Conservation (phyloP, 2,113 vertebrate genomes). For the Murina feae region DNA sequence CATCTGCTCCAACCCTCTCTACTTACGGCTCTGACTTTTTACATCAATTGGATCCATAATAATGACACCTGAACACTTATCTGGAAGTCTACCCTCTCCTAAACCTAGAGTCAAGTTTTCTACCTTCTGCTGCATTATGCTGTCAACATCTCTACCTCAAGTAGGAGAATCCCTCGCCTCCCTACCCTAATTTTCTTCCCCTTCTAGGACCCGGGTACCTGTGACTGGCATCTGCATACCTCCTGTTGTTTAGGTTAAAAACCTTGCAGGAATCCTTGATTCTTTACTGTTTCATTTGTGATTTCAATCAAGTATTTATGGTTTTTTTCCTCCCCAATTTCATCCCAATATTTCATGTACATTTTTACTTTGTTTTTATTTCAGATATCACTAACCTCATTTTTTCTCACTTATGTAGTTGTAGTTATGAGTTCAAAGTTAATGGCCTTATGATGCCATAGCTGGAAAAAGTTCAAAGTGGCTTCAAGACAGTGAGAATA, state of each 20-base stretch:
- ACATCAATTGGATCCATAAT: background rate
- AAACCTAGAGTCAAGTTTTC: background rate
- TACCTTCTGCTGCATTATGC: background rate
- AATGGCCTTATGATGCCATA: background rate
- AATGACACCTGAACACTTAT: background rate
- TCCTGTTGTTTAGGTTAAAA: background rate
- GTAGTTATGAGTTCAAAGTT: background rate
- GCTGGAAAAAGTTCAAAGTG: background rate
- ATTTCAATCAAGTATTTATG: background rate
- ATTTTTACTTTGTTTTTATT: background rate
- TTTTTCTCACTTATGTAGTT: background rate
- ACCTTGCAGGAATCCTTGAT: background rate
- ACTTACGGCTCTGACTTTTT: background rate
- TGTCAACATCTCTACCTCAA: background rate
- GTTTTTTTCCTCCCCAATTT: background rate
- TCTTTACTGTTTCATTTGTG: background rate
- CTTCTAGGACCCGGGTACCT: background rate
- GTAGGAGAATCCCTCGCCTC: background rate
- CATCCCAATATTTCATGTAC: background rate
- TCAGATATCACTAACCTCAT: background rate
- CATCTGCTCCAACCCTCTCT: background rate
- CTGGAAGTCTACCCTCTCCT: background rate
- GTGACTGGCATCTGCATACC: background rate
- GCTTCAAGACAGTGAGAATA: background rate
- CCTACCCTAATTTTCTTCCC: background rate